phyloP scores from a whole-genome alignment of 2,113 vertebrate species.

The Podarcis raffonei region DNA sequence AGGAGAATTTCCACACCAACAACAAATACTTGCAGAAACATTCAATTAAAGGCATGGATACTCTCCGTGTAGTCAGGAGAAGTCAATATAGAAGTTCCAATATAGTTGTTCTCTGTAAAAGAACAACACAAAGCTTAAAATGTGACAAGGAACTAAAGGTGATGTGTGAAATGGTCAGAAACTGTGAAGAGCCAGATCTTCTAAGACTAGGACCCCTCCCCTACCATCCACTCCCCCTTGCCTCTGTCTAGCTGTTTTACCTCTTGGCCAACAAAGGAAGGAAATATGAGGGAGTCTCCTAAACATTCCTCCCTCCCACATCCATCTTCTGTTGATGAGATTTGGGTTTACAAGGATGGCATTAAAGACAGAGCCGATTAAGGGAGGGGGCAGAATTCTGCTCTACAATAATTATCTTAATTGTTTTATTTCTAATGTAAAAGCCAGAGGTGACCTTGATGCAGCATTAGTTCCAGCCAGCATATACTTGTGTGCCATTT shows the following conservation, averaged over 20 bases:
- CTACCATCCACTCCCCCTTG: background rate
- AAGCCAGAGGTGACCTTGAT: background rate
- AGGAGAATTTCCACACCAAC: background rate
- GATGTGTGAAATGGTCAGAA: too few species aligned
- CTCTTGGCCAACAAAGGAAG: background rate
- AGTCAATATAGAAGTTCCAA: background rate
- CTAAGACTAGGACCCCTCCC: background rate
- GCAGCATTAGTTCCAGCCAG: background rate
- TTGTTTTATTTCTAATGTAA: background rate
- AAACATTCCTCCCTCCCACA: background rate
- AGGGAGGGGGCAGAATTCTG: background rate
- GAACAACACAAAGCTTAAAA: background rate
- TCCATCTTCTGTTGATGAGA: background rate
- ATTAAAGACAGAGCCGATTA: constrained; percentile 21
- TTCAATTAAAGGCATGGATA: background rate
- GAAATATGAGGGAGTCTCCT: background rate
- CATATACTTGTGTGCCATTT: background rate
- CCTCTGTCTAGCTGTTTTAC: background rate
- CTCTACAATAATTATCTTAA: background rate
- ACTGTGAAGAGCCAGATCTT: background rate
- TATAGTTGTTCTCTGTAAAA: background rate
- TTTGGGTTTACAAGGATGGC: constrained; percentile 7
- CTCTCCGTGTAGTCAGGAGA: background rate
- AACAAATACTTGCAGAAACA: background rate
- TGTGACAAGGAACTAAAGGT: background rate